Percentiles rank a stretch among this genome's conserved stretches.
Evolutionary conservation across 2,113 vertebrate species (phyloP).

Genomic region (Triplophysa rosa): DNA sequence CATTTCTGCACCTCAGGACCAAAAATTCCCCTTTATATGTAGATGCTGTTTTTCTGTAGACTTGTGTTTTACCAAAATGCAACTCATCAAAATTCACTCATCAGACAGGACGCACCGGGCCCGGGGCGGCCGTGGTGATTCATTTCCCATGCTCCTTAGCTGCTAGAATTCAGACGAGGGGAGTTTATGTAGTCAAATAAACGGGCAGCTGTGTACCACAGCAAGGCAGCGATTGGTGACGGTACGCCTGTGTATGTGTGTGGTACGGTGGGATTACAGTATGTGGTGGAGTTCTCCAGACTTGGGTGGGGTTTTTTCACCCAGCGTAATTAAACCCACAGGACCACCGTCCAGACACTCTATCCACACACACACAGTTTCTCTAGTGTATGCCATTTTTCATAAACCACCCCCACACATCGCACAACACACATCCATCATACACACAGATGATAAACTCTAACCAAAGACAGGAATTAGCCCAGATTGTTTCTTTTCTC

Average conservation of each 20-base stretch:
- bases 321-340: constrained; percentile 51
- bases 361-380: constrained; percentile 10
- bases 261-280: constrained; percentile 30
- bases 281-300: constrained; percentile 20
- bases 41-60: not conserved
- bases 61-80: not conserved
- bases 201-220: constrained; percentile 38
- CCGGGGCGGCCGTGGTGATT: constrained; percentile 26
- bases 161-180: constrained; percentile 33
- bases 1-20: too few species aligned
- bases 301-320: constrained; percentile 49
- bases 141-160: constrained; percentile 30
- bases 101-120: not conserved
- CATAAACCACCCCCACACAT: constrained; percentile 19
- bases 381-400: constrained; percentile 3
- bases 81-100: constrained; percentile 7
- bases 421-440: constrained; percentile 31
- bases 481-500: constrained; percentile 58
- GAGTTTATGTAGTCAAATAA: constrained; percentile 37
- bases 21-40: not conserved
- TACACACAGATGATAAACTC: constrained; percentile 16
- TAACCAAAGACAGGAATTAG: constrained; percentile 51
- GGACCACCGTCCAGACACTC: constrained; percentile 49
- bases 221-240: constrained; percentile 26
- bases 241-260: constrained; percentile 23